Percentiles rank a stretch among this genome's conserved stretches.
phyloP scores from a whole-genome alignment of 2,888 invertebrate species.

The Macropis europaea region DNA sequence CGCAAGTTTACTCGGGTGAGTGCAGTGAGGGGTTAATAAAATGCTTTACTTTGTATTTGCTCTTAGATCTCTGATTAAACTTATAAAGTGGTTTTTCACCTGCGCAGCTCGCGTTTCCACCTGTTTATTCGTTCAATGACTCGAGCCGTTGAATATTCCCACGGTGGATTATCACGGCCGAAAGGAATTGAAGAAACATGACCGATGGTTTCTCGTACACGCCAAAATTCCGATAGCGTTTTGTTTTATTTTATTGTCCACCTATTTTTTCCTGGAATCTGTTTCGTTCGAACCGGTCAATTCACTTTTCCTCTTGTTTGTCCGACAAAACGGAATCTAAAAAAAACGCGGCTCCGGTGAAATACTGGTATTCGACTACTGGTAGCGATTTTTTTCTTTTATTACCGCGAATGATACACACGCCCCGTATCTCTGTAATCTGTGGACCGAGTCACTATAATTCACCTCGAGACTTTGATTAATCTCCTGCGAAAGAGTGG shows the following conservation, averaged over 20 bases:
- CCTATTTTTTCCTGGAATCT: background rate
- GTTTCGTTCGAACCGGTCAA: background rate
- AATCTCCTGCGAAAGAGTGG: conserved; percentile 11
- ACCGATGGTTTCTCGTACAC: background rate
- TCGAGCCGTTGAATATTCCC: background rate
- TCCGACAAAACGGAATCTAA: background rate
- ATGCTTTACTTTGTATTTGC: too few species aligned
- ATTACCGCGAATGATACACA: conserved; percentile 20
- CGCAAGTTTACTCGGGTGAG: too few species aligned
- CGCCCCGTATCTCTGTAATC: conserved; percentile 26
- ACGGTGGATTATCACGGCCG: background rate
- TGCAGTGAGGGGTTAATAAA: too few species aligned
- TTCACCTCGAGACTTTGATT: conserved; percentile 38
- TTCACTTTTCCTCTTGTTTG: conserved; percentile 25
- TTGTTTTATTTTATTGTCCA: background rate
- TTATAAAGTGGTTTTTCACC: too few species aligned
- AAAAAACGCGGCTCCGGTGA: background rate
- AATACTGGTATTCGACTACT: conserved; percentile 6
- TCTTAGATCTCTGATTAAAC: too few species aligned
- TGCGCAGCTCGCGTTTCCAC: too few species aligned
- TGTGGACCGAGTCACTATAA: conserved; percentile 29
- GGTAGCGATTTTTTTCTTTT: conserved; percentile 11
- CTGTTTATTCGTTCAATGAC: too few species aligned
- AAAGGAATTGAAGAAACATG: background rate
- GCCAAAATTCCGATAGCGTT: background rate